Base-by-base conservation (phyloP, 1,140 invertebrate species). In the Drosophila pachea region DNA sequence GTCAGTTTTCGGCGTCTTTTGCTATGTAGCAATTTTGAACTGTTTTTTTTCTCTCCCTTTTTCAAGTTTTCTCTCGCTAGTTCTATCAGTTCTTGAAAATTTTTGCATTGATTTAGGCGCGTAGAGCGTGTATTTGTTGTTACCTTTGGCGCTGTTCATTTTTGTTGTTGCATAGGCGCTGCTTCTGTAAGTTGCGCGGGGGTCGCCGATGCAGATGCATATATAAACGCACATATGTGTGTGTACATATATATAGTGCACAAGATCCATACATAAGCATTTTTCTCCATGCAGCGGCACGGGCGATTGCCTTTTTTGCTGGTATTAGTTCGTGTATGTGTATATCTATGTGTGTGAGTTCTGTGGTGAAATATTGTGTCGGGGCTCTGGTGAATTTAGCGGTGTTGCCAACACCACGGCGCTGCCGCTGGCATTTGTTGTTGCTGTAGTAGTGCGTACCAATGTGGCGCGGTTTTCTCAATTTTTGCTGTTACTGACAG, bases 261-360 rank as follows among this genome's bases (percentile, higher is more conserved):
- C 61, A 54, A 36, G 40, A 4, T 7, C 35, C 8, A n/a, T 45
- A 55, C 8, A 40, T 70, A 68, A 82, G 60, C 72, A 71, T 83
- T 78, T 83, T 83, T 83, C 76, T 84, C 79, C 76, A 84, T 79
- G 79, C 79, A 83, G 68, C 61, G 67, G 75, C 71, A 71, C 68
- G 68, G 68, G 63, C 68, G 64, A 72, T 68, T 72, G 69, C 52
- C 58, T 68, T 62, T 72, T 14, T 50, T 67, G 50, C 36, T 71
- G 33, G 68, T 71, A 50, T 67, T 61, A 9, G 69, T 68, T 12
- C 38, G 8, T 42, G 31, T 49, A 9, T 43, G 40, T 36, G 52
- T 65, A 31, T 49, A 7, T 43, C 32, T 36, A 43, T 65, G 11
- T 53, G 48, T 67, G 40, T 61, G 58, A 36, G 50, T 58, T 53